Conservation (phyloP, 2,888 invertebrate genomes). For the Ichneumoninae sp. region DNA sequence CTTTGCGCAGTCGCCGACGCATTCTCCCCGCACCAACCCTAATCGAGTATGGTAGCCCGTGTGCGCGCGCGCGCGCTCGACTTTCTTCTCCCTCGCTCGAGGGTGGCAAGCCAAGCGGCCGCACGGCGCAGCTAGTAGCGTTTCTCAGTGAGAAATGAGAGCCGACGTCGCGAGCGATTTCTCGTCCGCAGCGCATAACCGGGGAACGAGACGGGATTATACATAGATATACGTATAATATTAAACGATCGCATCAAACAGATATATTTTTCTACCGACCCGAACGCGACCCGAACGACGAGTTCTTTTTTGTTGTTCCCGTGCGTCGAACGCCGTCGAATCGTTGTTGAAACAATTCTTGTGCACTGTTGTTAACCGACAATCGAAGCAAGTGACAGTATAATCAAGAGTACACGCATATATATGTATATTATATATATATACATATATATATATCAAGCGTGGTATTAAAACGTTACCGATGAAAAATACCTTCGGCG, state of each 20-base stretch:
- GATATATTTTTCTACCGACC: slow-evolving; percentile 73
- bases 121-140: slow-evolving; percentile 11
- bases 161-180: slow-evolving; percentile 54
- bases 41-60: slow-evolving; percentile 15
- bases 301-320: slow-evolving; percentile 39
- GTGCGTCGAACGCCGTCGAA: slow-evolving; percentile 35
- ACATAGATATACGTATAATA: slow-evolving; percentile 57
- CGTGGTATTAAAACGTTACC: slow-evolving; percentile 46
- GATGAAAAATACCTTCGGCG: slow-evolving; percentile 47
- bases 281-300: slow-evolving; percentile 10
- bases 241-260: slow-evolving; percentile 55
- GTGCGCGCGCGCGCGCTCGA: slow-evolving; percentile 69
- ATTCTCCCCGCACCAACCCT: slow-evolving; percentile 45
- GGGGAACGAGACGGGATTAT: slow-evolving; percentile 61
- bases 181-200: slow-evolving; percentile 32
- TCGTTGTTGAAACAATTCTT: slow-evolving; percentile 19
- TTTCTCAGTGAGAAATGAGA: slow-evolving; percentile 61
- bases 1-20: slow-evolving; percentile 58
- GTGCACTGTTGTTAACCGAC: slow-evolving; percentile 13
- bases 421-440: neutral
- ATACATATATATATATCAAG: slow-evolving; percentile 27
- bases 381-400: slow-evolving; percentile 37
- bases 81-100: slow-evolving; percentile 50
- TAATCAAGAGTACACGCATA: neutral
- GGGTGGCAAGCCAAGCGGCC: slow-evolving; percentile 72